Conservation (phyloP, 2,797 vertebrate genomes). For the Merluccius polli region DNA sequence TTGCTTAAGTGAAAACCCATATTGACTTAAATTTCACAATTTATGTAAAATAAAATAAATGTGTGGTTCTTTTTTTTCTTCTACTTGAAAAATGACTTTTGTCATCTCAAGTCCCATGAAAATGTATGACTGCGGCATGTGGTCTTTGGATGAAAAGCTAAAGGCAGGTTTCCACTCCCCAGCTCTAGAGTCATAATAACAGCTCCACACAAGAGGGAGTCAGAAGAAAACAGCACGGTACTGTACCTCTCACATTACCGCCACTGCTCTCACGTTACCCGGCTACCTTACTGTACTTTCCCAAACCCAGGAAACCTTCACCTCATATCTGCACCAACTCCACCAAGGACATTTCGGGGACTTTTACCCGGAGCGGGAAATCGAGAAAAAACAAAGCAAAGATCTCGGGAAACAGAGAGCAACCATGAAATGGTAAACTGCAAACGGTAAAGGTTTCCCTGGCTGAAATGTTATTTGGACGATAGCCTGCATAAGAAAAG, state of each 20-base stretch:
- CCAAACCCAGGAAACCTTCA: slow-evolving; percentile 56
- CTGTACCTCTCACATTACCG: slow-evolving; percentile 55
- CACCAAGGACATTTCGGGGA: slow-evolving; percentile 50
- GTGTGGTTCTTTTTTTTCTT: background rate
- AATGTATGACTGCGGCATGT: background rate
- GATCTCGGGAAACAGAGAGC: slow-evolving; percentile 54
- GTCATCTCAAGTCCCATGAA: background rate
- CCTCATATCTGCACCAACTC: slow-evolving; percentile 63
- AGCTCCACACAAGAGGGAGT: slow-evolving; percentile 28
- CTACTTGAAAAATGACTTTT: background rate
- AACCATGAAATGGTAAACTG: slow-evolving; percentile 81
- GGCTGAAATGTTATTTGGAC: slow-evolving; percentile 82
- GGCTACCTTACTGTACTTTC: slow-evolving; percentile 73
- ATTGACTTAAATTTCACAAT: background rate
- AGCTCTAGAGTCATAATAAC: too few relatives aligned
- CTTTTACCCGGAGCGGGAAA: slow-evolving; percentile 41
- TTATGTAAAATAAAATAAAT: background rate
- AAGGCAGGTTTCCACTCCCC: background rate
- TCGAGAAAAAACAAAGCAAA: slow-evolving; percentile 61
- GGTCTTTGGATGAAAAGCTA: background rate
- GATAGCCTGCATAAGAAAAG: slow-evolving; percentile 77
- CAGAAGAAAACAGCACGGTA: slow-evolving; percentile 31
- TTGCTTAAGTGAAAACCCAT: too few relatives aligned
- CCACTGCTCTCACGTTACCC: slow-evolving; percentile 62
- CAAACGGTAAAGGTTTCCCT: slow-evolving; percentile 65